Base-by-base conservation (phyloP, 2,888 invertebrate genomes). In the Dichetophora obliterata region DNA sequence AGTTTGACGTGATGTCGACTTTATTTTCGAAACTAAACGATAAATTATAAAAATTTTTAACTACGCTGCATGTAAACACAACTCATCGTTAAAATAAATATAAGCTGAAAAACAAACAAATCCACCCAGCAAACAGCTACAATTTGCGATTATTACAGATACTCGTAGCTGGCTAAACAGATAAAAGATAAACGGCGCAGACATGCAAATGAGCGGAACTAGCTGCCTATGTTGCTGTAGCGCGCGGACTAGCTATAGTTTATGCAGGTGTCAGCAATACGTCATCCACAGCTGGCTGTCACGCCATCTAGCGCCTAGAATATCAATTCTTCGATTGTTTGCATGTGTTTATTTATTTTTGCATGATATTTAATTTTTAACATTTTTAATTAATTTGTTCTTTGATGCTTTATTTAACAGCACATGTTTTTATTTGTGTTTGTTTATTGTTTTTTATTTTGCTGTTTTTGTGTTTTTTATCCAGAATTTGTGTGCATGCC, bases 1-100 rank as follows among this genome's bases (percentile, higher is more conserved):
- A 43, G 1, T 6, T 43, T 59, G 16, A 59, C 27, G 59, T 59
- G 59, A 59, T 11, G 27, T 59, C n/a, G 43, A 34, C 43, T 22
- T 66, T 16, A 54, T 52, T 54, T 54, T 70, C 54, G 11, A 70
- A 68, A 34, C 34, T 70, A 70, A 70, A 70, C 70, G 54, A 70
- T 31, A 27, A 24, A 70, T 31, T 34, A 70, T 54, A 19, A 54
- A 68, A 69, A 54, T 54, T 16, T 22, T n/a, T n/a, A 54, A 54
- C 31, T 70, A 11, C 34, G 1, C 43, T 43, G 22, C 54, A 54
- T 22, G 22, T 9, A 54, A n/a, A 54, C 24, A 22, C 48, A 24
- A 24, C 43, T 16, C 68, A 69, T 66, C 19, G 66, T 66, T 66
- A 66, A 48, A 66, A 54, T 22, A 59, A 43, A 54, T 19, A 19